phyloP scores from a whole-genome alignment of 2,888 invertebrate species.

The Hirudinaria manillensis region DNA sequence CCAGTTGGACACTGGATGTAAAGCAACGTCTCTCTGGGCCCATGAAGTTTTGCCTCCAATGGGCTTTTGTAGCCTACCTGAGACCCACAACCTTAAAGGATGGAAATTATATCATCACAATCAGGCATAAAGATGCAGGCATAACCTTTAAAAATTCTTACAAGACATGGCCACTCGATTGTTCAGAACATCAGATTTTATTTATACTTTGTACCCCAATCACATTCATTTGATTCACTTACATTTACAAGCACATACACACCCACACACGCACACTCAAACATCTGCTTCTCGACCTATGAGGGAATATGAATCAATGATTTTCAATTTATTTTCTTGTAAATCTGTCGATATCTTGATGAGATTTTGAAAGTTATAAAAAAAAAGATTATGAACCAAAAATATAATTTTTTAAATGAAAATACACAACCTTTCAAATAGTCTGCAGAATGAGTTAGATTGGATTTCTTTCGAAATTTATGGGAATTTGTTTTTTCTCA shows the following conservation, averaged over 20 bases:
- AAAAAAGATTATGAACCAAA: too few relatives aligned
- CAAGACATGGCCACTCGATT: neutral
- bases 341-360: too few relatives aligned
- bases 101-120: too few relatives aligned
- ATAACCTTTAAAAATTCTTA: neutral
- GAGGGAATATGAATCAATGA: neutral
- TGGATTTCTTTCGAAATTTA: too few relatives aligned
- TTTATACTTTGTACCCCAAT: neutral
- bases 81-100: conserved; percentile 33
- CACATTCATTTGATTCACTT: neutral
- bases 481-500: too few relatives aligned
- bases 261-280: conserved; percentile 3
- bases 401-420: too few relatives aligned
- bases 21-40: conserved; percentile 75
- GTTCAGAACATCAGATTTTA: neutral
- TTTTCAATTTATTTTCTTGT: too few relatives aligned
- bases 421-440: too few relatives aligned
- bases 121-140: neutral
- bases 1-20: conserved; percentile 75
- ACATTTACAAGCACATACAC: conserved; percentile 10
- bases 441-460: too few relatives aligned
- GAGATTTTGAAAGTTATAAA: too few relatives aligned
- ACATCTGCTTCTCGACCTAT: neutral
- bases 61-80: conserved; percentile 59
- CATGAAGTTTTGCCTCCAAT: conserved; percentile 69